Percentiles rank a stretch among this genome's conserved stretches.
Evolutionary conservation across 2,888 invertebrate species (phyloP).

Genomic region (Eulithis testata): DNA sequence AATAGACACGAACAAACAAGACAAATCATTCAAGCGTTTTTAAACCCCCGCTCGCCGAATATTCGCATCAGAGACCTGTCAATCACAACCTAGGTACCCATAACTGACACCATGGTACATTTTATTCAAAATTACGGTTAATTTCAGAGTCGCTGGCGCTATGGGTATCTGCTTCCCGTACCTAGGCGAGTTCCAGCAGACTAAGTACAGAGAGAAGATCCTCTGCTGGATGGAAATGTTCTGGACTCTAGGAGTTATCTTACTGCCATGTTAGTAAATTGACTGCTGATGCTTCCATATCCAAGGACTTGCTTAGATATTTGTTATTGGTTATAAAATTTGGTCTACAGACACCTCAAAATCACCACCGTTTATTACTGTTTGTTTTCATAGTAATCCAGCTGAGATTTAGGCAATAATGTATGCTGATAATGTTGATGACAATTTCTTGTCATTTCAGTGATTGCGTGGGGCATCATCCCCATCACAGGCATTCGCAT

Average conservation of each 20-base stretch:
- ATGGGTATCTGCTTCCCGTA: slow-evolving; percentile 94
- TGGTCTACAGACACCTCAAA: too few relatives aligned
- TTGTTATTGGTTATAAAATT: too few relatives aligned
- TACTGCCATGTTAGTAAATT: slow-evolving; percentile 86
- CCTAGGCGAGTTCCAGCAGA: slow-evolving; percentile 92
- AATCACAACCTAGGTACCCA: too few relatives aligned
- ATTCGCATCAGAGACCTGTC: too few relatives aligned
- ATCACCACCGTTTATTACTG: too few relatives aligned
- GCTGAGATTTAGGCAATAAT: neutral
- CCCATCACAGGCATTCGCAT: slow-evolving; percentile 87
- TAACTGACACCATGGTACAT: too few relatives aligned
- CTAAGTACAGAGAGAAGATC: slow-evolving; percentile 91
- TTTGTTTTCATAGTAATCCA: too few relatives aligned
- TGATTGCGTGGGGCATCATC: slow-evolving; percentile 91
- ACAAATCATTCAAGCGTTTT: too few relatives aligned
- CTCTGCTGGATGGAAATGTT: slow-evolving; percentile 94
- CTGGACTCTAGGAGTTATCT: slow-evolving; percentile 92
- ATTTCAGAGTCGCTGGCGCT: slow-evolving; percentile 89
- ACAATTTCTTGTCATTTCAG: slow-evolving; percentile 61
- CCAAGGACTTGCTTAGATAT: too few relatives aligned
- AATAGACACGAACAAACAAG: too few relatives aligned
- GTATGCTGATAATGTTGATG: neutral
- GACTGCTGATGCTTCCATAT: too few relatives aligned
- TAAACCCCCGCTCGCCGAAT: too few relatives aligned
- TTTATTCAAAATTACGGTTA: neutral